Evolutionary conservation across 2,113 vertebrate species (phyloP), one percentile per base, ranked within the genome.

Genomic region (Orthochromis indermauri): DNA sequence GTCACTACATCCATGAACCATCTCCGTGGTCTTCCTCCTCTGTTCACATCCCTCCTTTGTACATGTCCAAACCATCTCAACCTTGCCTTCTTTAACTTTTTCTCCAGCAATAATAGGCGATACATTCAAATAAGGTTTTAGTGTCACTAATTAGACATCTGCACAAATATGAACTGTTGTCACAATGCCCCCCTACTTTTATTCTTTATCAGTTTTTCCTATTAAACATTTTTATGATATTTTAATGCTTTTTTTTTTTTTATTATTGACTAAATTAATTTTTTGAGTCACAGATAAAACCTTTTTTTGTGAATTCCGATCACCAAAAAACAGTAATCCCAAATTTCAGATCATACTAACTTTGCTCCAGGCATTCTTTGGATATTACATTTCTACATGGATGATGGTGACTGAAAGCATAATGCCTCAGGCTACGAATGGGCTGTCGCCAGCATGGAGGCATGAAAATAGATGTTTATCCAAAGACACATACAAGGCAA

Each of bases 1-100:
- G 5, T 73, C 13, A 73, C 68, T 45, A 73, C 68, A 26, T 1
- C 0, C 1, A 68, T 40, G 19, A 40, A 68, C 35, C 0, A 0
- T 68, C 63, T 40, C 63, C 1, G 1, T 68, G n/a, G 19, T 68
- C 21, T 45, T 45, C 37, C 37, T 45, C 68, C 68, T 73, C 68
- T 17, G 37, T 73, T 45, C 37, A 26, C 42, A 28, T 45, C 40
- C 21, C 5, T 28, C 21, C 40, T 73, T 16, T 26, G 40, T 45
- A 45, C 40, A 73, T 28, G 40, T 73, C 40, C 40, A 73, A 73
- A 28, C 6, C 68, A 73, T 73, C 40, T 47, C 40, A 73, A 28
- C 0, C 21, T 28, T 47, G 21, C 21, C 8, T 7, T 5, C 2
- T 45, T 73, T 45, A 45, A 45, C 9, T 3, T 45, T 26, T 16